Base-by-base conservation (phyloP, 1,140 invertebrate genomes). In the Drosophila trapezifrons region DNA sequence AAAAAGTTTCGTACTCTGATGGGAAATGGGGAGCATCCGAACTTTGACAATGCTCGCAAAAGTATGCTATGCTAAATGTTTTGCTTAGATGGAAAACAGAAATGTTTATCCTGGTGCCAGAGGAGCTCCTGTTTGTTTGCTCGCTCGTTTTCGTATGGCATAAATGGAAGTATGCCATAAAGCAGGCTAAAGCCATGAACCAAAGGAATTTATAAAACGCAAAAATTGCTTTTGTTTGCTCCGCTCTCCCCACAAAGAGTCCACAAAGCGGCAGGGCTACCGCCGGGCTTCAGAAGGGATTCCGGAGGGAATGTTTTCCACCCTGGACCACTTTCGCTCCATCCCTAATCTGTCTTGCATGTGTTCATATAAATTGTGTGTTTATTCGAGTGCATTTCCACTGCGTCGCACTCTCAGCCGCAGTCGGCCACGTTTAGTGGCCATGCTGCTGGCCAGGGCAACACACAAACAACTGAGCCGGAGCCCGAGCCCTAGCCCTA, bases 371-470 rank as follows among this genome's bases (percentile, higher is more conserved):
- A 90, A 84, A 80, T 89, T 89, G 80, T 90, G 84, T 89, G 84
- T 89, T 89, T 89, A 89, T 90, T 89, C 84, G 85, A 76, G 70
- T 89, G 84, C 80, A 89, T 89, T 89, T 89, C 85, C 84, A 89
- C 84, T 80, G 84, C 77, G 80, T 54, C 84, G 80, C 80, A 80
- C 84, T 72, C 59, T 70, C 69, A 60, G 77, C 78, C 74, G 52
- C 75, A 78, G 59, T 54, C 58, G 49, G 60, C 66, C 80, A 74
- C 60, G 57, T 67, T 70, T 70, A 87, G 83, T 86, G 79, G 82
- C 79, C 63, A 69, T 58, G 43, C 51, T 52, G 32, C 17, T 37
- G 51, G 29, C 51, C 51, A 37, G 17, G 35, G 35, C 17, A 63
- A 29, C 22, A 46, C 55, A 57, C 49, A 75, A 35, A 35, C 32